Evolutionary conservation across 2,797 vertebrate genomes (phyloP).

Genomic region (Merluccius polli): DNA sequence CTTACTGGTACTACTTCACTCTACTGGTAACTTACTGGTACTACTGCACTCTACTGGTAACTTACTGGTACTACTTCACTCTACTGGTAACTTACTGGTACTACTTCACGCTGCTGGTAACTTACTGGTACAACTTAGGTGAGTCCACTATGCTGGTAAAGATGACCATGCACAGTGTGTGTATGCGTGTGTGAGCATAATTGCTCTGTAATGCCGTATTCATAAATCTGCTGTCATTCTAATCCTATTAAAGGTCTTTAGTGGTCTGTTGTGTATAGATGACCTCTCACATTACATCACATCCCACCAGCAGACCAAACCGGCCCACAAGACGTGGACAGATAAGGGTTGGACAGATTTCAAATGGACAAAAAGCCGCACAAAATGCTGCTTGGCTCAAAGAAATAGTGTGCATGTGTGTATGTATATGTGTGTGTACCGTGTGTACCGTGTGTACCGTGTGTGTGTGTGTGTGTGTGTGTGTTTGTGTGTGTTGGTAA

Average conservation of each 20-base stretch:
- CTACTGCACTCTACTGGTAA: too few species aligned
- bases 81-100: too few species aligned
- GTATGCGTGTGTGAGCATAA: conserved; percentile 7
- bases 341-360: background rate
- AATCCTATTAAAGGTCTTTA: background rate
- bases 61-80: background rate
- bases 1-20: too few species aligned
- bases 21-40: too few species aligned
- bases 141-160: background rate
- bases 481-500: conserved; percentile 17
- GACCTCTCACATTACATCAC: background rate
- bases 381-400: too few species aligned
- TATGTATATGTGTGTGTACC: too few species aligned
- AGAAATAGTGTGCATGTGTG: too few species aligned
- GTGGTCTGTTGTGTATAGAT: background rate
- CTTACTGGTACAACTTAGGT: background rate
- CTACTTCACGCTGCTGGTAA: background rate
- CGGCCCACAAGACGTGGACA: background rate
- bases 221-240: background rate
- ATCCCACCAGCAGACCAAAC: background rate
- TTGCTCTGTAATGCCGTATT: background rate
- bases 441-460: background rate
- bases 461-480: background rate
- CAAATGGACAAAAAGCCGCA: background rate
- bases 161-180: background rate